Evolutionary conservation across 1,140 invertebrate genomes (phyloP).

Genomic region (Drosophila subpulchrella): DNA sequence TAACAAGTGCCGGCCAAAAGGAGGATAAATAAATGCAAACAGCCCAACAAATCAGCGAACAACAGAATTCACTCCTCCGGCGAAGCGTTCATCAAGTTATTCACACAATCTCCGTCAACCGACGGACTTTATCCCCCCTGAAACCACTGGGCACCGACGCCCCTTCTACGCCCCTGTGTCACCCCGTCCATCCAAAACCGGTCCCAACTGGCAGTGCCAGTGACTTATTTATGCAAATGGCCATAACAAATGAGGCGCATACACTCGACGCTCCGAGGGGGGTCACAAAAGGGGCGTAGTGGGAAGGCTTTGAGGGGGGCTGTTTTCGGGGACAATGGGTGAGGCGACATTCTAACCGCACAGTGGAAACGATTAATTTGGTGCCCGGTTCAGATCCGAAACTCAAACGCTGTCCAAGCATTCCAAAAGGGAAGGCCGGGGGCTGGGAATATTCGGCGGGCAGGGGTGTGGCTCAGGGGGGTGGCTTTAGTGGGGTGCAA

Average conservation of each 20-base stretch:
- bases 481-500: constrained; percentile 32
- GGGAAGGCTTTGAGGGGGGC: background rate
- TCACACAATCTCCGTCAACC: constrained; percentile 67
- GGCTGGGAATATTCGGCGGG: background rate
- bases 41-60: constrained; percentile 37
- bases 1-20: constrained; percentile 14
- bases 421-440: constrained; percentile 39
- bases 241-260: constrained; percentile 80
- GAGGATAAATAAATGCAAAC: constrained; percentile 32
- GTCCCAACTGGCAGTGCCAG: constrained; percentile 67
- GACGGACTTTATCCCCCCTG: background rate
- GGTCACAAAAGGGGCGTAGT: background rate
- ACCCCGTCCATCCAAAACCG: constrained; percentile 15
- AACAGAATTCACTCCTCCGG: constrained; percentile 10
- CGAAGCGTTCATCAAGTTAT: constrained; percentile 74
- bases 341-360: constrained; percentile 38
- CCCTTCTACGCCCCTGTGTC: background rate
- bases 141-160: background rate
- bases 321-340: constrained; percentile 8
- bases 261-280: constrained; percentile 39
- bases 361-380: constrained; percentile 81
- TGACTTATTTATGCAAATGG: constrained; percentile 82
- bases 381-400: constrained; percentile 38
- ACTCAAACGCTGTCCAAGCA: constrained; percentile 40
- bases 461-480: background rate